phyloP scores from a whole-genome alignment of 1,140 invertebrate species.

The Metaphire vulgaris region DNA sequence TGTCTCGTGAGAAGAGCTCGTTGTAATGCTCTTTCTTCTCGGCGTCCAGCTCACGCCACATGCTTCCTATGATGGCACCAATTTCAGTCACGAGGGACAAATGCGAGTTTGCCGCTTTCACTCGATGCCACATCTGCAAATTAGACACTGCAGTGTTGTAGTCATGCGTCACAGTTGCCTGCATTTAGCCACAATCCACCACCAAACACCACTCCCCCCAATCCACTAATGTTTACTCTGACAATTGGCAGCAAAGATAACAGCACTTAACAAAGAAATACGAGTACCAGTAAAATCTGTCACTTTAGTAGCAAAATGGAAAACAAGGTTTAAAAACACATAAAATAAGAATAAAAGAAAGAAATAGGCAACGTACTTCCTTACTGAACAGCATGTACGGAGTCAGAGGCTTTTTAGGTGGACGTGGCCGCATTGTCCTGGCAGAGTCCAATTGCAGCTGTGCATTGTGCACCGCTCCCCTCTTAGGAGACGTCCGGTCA shows the following conservation, averaged over 20 bases:
- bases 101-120: slow-evolving; percentile 20
- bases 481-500: not conserved
- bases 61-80: slow-evolving; percentile 20
- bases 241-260: no score
- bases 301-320: no score
- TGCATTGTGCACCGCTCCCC: not conserved
- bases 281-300: no score
- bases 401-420: slow-evolving; percentile 19
- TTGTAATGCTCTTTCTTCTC: slow-evolving; percentile 13
- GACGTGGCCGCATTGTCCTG: not conserved
- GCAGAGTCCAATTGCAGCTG: not conserved
- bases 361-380: slow-evolving; percentile 12
- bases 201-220: no score
- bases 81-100: slow-evolving; percentile 16
- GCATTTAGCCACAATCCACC: no score
- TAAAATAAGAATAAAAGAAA: not conserved
- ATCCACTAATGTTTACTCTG: no score
- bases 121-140: slow-evolving; percentile 16
- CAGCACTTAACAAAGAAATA: no score
- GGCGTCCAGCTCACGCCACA: slow-evolving; percentile 19
- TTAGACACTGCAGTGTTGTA: no score
- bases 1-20: slow-evolving; percentile 15
- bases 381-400: slow-evolving; percentile 25
- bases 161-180: no score
- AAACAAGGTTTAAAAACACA: no score